phyloP scores from a whole-genome alignment of 1,140 invertebrate species.

The Lasioglossum albipes region DNA sequence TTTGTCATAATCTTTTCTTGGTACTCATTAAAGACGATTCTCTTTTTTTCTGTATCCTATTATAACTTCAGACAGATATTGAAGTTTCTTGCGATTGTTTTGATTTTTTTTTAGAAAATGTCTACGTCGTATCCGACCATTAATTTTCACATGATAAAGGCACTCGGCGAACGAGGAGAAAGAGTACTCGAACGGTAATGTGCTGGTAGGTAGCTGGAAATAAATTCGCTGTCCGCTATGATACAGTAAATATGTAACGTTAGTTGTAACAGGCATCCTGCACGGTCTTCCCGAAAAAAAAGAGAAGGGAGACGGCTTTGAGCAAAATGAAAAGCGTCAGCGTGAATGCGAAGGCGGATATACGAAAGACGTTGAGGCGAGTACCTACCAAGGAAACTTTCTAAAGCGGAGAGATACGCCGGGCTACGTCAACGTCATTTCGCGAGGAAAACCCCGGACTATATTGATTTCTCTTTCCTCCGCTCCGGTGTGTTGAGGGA shows the following conservation, averaged over 20 bases:
- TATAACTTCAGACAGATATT: no score
- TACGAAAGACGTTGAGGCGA: slow-evolving; percentile 5
- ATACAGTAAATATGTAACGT: background rate
- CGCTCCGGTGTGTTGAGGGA: background rate
- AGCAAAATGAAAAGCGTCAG: slow-evolving; percentile 3
- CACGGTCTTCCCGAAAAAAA: background rate
- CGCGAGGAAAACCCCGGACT: slow-evolving; percentile 2
- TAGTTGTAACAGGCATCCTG: background rate
- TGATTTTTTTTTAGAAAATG: no score
- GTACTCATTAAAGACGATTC: no score
- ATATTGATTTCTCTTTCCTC: background rate
- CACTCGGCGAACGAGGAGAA: no score
- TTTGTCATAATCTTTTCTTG: no score
- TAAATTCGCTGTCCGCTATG: background rate
- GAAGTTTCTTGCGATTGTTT: no score
- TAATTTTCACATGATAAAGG: no score
- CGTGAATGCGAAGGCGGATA: slow-evolving; percentile 1
- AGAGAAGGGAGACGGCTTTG: background rate
- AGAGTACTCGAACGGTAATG: no score
- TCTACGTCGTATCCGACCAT: no score
- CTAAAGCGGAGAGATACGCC: slow-evolving; percentile 3
- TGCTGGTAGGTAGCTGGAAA: no score
- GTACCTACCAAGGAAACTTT: background rate
- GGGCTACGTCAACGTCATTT: slow-evolving; percentile 1
- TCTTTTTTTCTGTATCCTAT: no score